These are phyloP conservation scores for Esox masquinongy DNA, from an alignment of 2,797 vertebrate species.

Conservation along the genomic window DNA sequence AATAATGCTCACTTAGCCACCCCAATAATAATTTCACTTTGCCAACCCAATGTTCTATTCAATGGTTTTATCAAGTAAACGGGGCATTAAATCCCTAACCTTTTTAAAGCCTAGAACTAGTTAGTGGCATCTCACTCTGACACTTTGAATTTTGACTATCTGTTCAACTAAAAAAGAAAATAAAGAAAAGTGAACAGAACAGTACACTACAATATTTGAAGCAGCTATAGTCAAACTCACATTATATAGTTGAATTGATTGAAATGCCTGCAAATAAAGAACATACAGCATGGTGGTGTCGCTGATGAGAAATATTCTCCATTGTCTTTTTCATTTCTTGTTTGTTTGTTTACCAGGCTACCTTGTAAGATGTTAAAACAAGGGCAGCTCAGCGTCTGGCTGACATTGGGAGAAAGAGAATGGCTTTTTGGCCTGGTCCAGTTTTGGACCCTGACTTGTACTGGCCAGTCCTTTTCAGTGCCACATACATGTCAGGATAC, in stretches of 20 bases:
- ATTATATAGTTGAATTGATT: constrained; percentile 40
- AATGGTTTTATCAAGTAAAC: background rate
- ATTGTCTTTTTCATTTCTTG: background rate
- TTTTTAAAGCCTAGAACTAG: background rate
- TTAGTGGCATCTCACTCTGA: background rate
- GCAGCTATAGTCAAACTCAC: constrained; percentile 53
- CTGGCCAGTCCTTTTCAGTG: constrained; percentile 94
- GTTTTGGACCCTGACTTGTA: constrained; percentile 93
- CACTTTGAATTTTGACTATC: background rate
- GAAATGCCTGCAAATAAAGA: background rate
- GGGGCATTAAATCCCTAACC: background rate
- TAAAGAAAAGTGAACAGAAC: background rate
- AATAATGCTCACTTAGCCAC: background rate
- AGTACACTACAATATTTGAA: constrained; percentile 16
- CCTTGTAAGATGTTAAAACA: background rate
- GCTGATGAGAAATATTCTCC: background rate
- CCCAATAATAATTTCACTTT: background rate
- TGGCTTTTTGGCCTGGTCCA: constrained; percentile 95
- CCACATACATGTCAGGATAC: constrained; percentile 94
- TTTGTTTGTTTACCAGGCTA: background rate
- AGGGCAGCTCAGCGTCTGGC: constrained; percentile 80
- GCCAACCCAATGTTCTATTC: background rate
- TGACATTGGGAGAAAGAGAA: constrained; percentile 98
- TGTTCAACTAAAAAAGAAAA: background rate
- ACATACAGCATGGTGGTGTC: background rate